Evolutionary conservation across 1,140 invertebrate genomes (phyloP), one percentile per base, ranked within the genome.

Genomic region (Telenomus remus): DNA sequence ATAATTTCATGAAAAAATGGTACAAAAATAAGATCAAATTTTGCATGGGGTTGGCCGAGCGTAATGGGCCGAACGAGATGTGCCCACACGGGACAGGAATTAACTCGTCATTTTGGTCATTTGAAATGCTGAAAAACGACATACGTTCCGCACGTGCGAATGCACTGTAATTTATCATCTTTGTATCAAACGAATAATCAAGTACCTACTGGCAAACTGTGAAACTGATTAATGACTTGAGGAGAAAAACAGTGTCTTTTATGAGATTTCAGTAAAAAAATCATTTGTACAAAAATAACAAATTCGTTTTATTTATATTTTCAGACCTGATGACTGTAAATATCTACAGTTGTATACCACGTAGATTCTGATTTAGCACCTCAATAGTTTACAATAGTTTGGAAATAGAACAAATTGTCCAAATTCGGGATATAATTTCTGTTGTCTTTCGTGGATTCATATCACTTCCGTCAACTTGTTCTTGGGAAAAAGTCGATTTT

Each of bases 391-490:
- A 27, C 19, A 3, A 27, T 27, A 27, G 2, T 27, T 27, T 27
- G 1, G 19, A 6, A 27, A 27, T 43, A 15, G 12, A 65, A 63
- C 66, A 54, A 54, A 63, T 57, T 53, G 60, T 50, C 48, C 46
- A 42, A 69, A 74, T 65, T 63, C 76, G 76, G 79, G 79, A 80
- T 80, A 79, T 79, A 79, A 79, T 76, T 80, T 75, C 73, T 73
- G 73, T 79, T 76, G 73, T 72, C 68, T 66, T 73, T 71, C 61
- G 57, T 53, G 68, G 77, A 81, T 81, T 81, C 78, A 78, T 78
- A 75, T 81, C 79, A 78, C 74, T 81, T 81, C 75, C 77, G 71
- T 68, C 68, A 76, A 68, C 68, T 70, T 54, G 73, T 70, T 64
- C 76, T 42, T 39, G 53, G 50, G 74, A 61, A 79, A 79, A 79